Conservation (phyloP, 2,888 invertebrate genomes). For the Hirtodrosophila cameraria region DNA sequence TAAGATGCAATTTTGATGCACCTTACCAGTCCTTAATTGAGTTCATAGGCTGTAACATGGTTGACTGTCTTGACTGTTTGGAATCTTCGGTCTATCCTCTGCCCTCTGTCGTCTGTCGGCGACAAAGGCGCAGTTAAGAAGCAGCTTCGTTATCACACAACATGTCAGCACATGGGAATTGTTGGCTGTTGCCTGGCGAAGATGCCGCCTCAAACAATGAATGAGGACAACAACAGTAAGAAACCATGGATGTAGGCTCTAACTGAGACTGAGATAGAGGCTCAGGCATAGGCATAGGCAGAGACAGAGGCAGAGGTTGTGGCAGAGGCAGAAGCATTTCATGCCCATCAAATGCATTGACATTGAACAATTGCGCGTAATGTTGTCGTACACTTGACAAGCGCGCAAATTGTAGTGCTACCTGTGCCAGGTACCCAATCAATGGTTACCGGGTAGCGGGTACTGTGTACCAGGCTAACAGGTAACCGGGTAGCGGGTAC, state of each 20-base stretch:
- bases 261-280: background rate
- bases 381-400: slow-evolving; percentile 80
- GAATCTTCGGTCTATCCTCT: too few species aligned
- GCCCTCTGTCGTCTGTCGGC: slow-evolving; percentile 34
- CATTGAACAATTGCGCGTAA: slow-evolving; percentile 81
- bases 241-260: slow-evolving; percentile 40
- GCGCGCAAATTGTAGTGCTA: slow-evolving; percentile 79
- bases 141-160: slow-evolving; percentile 75
- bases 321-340: slow-evolving; percentile 61
- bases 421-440: slow-evolving; percentile 47
- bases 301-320: slow-evolving; percentile 1
- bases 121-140: slow-evolving; percentile 61
- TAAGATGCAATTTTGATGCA: background rate
- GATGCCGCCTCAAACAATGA: slow-evolving; percentile 66
- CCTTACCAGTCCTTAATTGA: slow-evolving; percentile 57
- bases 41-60: slow-evolving; percentile 46
- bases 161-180: slow-evolving; percentile 79
- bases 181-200: slow-evolving; percentile 37
- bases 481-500: slow-evolving; percentile 7
- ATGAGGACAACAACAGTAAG: slow-evolving; percentile 46
- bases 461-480: slow-evolving; percentile 7
- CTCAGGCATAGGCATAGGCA: too few species aligned
- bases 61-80: background rate
- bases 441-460: background rate
- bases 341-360: slow-evolving; percentile 79